Evolutionary conservation across 2,113 vertebrate species (phyloP), one percentile per base, ranked within the genome.

Genomic region (Ailurus styani): DNA sequence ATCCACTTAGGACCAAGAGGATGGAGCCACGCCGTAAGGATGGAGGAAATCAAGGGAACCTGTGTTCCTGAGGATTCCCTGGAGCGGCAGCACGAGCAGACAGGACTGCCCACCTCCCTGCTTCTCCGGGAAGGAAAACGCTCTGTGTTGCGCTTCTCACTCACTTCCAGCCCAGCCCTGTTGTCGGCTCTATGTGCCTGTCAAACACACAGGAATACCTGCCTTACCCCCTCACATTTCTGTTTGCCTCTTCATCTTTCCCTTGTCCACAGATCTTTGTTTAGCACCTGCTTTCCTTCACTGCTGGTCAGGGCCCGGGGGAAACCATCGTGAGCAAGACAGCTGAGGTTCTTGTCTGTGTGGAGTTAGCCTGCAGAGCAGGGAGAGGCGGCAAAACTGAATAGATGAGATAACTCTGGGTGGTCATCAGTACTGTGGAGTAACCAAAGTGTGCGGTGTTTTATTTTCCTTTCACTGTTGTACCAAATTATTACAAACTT

Each of bases 11-110:
- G 42, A 70, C 62, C 21, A 12, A 21, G 45, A 79, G 34, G 42
- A 21, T 0, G 7, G 87, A n/a, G 34, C 40, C 2, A 31, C 60
- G 31, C 1, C 0, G 0, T 13, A 20, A 21, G 40, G 37, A 55
- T 47, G 25, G 70, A 91, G 50, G 52, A 13, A 57, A 27, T 60
- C 1, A 0, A 50, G 27, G 62, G 20, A 47, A 47, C 25, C 72
- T 50, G 34, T 15, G 29, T 29, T 23, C 40, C 20, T 12, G 7
- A 31, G 55, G 29, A 27, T 14, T 62, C n/a, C 77, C 45, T 12
- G 6, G 45, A 7, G 34, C 34, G 20, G 78, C 23, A 6, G 23
- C 4, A 1, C 34, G 0, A 5, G 25, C 25, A 23, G 42, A 34
- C 52, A 7, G 6, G 54, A 34, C 18, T 20, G 40, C 82, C 45